A percentile compares a stretch with the other conserved stretches of the same genome.
phyloP scores from a whole-genome alignment of 2,888 invertebrate genomes.

The Amblyteles armatorius region DNA sequence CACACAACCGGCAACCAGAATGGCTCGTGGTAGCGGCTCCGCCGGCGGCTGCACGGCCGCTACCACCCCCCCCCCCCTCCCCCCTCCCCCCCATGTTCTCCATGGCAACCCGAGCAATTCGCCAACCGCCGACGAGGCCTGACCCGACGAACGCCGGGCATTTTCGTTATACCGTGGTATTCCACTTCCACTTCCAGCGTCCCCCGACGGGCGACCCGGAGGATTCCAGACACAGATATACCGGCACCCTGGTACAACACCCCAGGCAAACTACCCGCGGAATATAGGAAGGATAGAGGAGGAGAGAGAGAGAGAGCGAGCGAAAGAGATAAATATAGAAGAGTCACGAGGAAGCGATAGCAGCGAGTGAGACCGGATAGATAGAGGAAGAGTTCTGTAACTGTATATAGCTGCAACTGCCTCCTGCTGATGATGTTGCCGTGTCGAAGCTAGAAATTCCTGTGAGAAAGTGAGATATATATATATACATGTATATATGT shows the following conservation, averaged over 20 bases:
- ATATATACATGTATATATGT: slow-evolving; percentile 15
- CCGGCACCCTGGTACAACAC: neutral
- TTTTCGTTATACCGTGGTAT: slow-evolving; percentile 63
- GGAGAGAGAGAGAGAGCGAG: slow-evolving; percentile 5
- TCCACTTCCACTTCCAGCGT: slow-evolving; percentile 64
- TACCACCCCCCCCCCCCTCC: slow-evolving; percentile 72
- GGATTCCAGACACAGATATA: slow-evolving; percentile 16
- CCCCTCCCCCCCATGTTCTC: slow-evolving; percentile 78
- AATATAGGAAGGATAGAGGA: slow-evolving; percentile 20
- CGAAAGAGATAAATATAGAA: slow-evolving; percentile 12
- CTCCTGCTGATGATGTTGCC: slow-evolving; percentile 38
- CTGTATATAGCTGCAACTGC: slow-evolving; percentile 12
- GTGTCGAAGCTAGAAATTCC: slow-evolving; percentile 18
- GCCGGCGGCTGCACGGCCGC: neutral
- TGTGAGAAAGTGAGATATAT: slow-evolving; percentile 22
- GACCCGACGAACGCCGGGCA: slow-evolving; percentile 71
- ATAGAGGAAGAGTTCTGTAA: slow-evolving; percentile 18
- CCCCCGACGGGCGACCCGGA: neutral
- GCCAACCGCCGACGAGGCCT: slow-evolving; percentile 82
- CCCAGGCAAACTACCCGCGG: slow-evolving; percentile 38
- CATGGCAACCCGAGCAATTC: slow-evolving; percentile 84
- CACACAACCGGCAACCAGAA: slow-evolving; percentile 3
- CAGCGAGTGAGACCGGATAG: slow-evolving; percentile 16
- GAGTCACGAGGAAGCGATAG: slow-evolving; percentile 26
- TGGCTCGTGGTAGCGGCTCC: slow-evolving; percentile 13